A percentile compares a stretch with the other conserved stretches of the same genome.
phyloP scores from a whole-genome alignment of 2,113 vertebrate genomes.

The Indri indri region DNA sequence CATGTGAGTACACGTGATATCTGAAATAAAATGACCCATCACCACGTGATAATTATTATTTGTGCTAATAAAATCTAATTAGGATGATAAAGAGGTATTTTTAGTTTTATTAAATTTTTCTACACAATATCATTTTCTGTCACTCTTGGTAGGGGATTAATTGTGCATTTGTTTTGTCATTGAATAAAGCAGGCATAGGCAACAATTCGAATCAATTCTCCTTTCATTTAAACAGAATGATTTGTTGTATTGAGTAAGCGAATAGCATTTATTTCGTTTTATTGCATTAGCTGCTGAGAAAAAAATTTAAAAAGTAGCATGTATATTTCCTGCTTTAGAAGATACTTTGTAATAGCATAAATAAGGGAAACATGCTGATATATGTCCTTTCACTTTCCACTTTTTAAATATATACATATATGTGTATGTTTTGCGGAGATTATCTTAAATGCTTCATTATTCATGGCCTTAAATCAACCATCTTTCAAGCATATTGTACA shows the following conservation, averaged over 20 bases:
- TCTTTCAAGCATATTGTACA: constrained; percentile 27
- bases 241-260: background rate
- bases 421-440: background rate
- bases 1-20: background rate
- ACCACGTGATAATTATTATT: constrained; percentile 18
- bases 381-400: background rate
- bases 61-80: constrained; percentile 28
- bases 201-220: constrained; percentile 10
- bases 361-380: background rate
- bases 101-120: background rate
- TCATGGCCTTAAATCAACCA: background rate
- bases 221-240: constrained; percentile 43
- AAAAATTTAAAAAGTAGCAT: constrained; percentile 38
- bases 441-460: constrained; percentile 42
- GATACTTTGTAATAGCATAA: constrained; percentile 23
- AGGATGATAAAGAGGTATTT: background rate
- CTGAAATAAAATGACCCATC: background rate
- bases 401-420: background rate
- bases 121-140: background rate
- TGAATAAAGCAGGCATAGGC: background rate
- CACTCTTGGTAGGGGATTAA: background rate
- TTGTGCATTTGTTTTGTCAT: background rate
- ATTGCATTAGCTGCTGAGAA: background rate
- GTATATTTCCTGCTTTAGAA: constrained; percentile 1
- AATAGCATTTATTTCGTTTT: constrained; percentile 28